Evolutionary conservation across 2,888 invertebrate genomes (phyloP).

Genomic region (Galeopsomyia nigrocyanea): DNA sequence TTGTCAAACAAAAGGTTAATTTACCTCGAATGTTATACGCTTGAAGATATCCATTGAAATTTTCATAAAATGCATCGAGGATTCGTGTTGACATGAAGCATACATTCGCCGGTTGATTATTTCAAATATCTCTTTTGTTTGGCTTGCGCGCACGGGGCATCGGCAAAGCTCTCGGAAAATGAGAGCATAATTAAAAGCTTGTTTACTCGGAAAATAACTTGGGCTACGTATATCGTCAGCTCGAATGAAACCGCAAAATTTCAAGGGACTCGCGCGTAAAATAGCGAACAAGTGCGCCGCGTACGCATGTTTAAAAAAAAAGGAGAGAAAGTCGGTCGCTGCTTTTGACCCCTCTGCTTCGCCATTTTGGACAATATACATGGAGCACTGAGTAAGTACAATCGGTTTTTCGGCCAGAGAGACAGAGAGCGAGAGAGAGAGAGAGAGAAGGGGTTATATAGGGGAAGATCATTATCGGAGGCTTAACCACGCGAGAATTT

Average conservation of each 20-base stretch:
- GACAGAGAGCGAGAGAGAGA: slow-evolving; percentile 56
- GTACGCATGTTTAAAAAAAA: neutral
- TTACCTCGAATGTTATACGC: too few species aligned
- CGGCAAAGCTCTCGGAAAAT: neutral
- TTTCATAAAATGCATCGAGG: too few species aligned
- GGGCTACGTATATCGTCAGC: neutral
- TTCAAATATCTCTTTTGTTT: slow-evolving; percentile 1
- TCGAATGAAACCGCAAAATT: neutral
- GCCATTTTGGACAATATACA: slow-evolving; percentile 58
- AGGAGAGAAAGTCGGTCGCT: neutral
- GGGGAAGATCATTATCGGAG: slow-evolving; percentile 69
- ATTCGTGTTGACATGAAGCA: too few species aligned
- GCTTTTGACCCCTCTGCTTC: slow-evolving; percentile 56
- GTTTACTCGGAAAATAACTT: too few species aligned
- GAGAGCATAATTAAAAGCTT: neutral
- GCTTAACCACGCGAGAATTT: slow-evolving; percentile 70
- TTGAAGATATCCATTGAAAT: too few species aligned
- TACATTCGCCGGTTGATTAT: too few species aligned
- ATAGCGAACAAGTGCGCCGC: slow-evolving; percentile 13
- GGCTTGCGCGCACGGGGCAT: neutral
- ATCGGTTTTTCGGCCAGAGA: slow-evolving; percentile 63
- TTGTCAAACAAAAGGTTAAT: too few species aligned
- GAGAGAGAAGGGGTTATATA: slow-evolving; percentile 62
- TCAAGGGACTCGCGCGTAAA: neutral
- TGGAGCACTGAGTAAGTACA: slow-evolving; percentile 63